Base-by-base conservation (phyloP, 2,113 vertebrate species). In the Seriola dumerili region DNA sequence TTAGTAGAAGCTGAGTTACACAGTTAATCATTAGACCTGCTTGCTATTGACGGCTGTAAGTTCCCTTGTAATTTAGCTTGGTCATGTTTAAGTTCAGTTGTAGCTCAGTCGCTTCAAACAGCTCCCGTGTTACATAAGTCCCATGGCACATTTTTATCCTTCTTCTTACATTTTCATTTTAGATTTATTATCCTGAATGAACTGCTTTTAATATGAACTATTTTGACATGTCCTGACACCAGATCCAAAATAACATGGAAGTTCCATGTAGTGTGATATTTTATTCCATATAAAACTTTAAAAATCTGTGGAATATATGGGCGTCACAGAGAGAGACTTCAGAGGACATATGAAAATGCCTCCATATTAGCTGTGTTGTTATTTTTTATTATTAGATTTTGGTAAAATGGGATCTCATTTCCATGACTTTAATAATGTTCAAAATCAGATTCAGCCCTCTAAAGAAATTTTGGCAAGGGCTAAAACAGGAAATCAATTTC, bases 401-500 rank as follows among this genome's bases (percentile, higher is more conserved):
- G 44, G 21, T 34, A 72, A 81, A 83, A 68, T 55, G 63, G 34
- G 7, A 62, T 80, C 71, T 89, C 58, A 82, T 85, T 75, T 84
- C 40, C 17, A 65, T 63, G 62, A 83, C 32, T 84, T 76, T 88
- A 87, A 88, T 89, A 89, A 83, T 75, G 25, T 44, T 71, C 38
- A 38, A 67, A 85, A 92, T 91, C 88, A 61, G 40, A 82, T 85
- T 81, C 74, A 34, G 36, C 23, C 48, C 34, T 76, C 32, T 46
- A 25, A 66, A 72, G 72, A 87, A 78, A 80, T 86, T 42, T 59
- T 25, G 46, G 29, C 10, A 32, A 63, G 23, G 73, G 64, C 68
- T 50, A 59, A 25, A 38, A 21, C 85, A 86, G 84, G 84, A 91
- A 87, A 89, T 85, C 42, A 85, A n/a, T 78, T 59, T 75, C 68